Evolutionary conservation across 2,888 invertebrate genomes (phyloP), one percentile per base, ranked within the genome.

Genomic region (Tenthredo notha): DNA sequence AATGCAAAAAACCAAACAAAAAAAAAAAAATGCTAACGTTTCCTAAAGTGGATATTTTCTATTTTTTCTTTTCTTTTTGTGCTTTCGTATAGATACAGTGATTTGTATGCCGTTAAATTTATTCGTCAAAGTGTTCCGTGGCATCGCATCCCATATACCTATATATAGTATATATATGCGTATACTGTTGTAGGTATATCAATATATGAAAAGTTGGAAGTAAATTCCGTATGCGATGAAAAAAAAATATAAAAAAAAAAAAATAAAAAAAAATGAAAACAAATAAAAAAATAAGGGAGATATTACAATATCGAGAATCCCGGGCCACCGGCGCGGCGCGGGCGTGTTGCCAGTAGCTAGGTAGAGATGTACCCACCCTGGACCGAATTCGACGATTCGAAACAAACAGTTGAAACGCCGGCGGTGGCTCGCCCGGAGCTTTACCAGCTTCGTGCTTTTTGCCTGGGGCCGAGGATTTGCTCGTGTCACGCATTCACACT

Each of bases 381-480:
- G 67, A 83, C 65, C 67, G 83, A 70, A 83, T 43, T 83, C 47
- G 25, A 47, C 67, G 65, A 40, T 83, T 83, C 83, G 83, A 83
- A 83, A 83, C 67, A 83, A 83, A 83, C 83, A 83, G 50, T 83
- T 47, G 70, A 67, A 83, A 83, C 65, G 43, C 29, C 70, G 43
- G 58, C 80, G 61, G 80, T 65, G 58, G 83, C 47, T 83, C 87
- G 87, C 87, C 85, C 87, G 85, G 87, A 90, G 91, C 91, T 92
- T 91, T 91, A 87, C 89, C 89, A 90, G 89, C 61, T 80, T 88
- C 92, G 92, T 93, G 92, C 92, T 92, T 92, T 92, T 92, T 92
- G 92, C 90, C 87, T 88, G 89, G 88, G 89, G 88, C 85, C 87
- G 90, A 91, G 92, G 92, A 93, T 93, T 92, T 92, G 88, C 89